Evolutionary conservation across 2,113 vertebrate species (phyloP).

Genomic region (Copsychus sechellarum): DNA sequence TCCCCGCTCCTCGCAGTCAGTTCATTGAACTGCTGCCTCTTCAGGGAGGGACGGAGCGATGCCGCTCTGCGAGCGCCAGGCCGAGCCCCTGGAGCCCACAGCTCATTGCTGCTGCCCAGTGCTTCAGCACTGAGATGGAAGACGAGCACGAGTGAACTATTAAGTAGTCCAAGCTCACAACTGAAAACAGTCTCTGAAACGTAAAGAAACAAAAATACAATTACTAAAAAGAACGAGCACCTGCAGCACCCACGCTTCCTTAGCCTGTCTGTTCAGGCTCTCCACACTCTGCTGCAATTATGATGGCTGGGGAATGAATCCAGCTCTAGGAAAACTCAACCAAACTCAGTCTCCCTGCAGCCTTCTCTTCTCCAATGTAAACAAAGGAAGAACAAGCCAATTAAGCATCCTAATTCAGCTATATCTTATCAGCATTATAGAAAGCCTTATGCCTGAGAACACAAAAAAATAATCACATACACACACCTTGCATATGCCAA

Average conservation of each 20-base stretch:
- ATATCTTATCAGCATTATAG: accelerated
- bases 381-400: no score
- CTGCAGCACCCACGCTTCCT: accelerated
- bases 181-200: background rate
- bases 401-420: accelerated
- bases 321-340: background rate
- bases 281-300: accelerated
- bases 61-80: no score
- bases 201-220: accelerated
- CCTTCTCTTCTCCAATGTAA: accelerated
- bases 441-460: no score
- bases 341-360: accelerated
- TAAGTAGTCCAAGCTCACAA: accelerated
- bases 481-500: background rate
- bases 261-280: accelerated
- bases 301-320: accelerated
- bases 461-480: background rate
- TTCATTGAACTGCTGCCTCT: no score
- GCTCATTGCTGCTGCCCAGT: accelerated
- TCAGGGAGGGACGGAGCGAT: no score
- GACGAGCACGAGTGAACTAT: accelerated
- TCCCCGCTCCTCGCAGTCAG: no score
- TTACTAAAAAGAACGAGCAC: background rate
- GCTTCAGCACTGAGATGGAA: accelerated
- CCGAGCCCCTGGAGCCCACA: background rate